A percentile compares a stretch with the other conserved stretches of the same genome.
Conservation (phyloP, 2,797 vertebrate species). For the Poeciliopsis turneri region DNA sequence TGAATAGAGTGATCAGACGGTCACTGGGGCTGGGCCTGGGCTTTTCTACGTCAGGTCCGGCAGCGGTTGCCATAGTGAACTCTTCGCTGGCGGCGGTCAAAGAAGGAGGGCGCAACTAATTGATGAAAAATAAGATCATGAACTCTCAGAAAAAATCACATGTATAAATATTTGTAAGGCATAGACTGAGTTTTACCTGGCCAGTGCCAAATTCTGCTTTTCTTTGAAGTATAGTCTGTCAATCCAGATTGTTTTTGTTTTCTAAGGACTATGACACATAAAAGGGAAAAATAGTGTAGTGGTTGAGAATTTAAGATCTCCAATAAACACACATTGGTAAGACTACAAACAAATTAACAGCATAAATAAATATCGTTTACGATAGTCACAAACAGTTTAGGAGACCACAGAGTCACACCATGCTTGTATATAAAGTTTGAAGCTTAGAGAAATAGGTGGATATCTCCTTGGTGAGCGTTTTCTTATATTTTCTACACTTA, state of each 20-base stretch:
- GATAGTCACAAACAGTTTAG: not conserved
- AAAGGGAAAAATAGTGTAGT: not conserved
- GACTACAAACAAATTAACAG: not conserved
- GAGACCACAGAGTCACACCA: not conserved
- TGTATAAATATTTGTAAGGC: not conserved
- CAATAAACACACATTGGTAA: not conserved
- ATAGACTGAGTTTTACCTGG: not conserved
- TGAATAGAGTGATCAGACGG: slow-evolving; percentile 80
- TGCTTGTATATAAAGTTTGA: not conserved
- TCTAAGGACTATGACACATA: not conserved
- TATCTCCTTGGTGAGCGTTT: not conserved
- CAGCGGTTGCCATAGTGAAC: slow-evolving; percentile 81
- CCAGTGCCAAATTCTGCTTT: not conserved
- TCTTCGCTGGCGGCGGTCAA: slow-evolving; percentile 71
- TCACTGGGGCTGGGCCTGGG: slow-evolving; percentile 81
- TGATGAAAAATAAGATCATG: not conserved
- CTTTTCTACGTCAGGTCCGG: slow-evolving; percentile 77
- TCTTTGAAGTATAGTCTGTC: not conserved
- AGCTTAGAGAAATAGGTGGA: not conserved
- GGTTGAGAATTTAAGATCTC: not conserved
- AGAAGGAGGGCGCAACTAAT: slow-evolving; percentile 76
- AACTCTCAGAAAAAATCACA: not conserved
- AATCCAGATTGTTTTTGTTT: not conserved
- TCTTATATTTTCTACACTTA: not conserved
- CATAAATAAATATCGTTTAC: not conserved